A percentile compares a stretch with the other conserved stretches of the same genome.
These are phyloP conservation scores for Cryptus viduatorius DNA, from an alignment of 2,888 invertebrate genomes.

Conservation along the genomic window DNA sequence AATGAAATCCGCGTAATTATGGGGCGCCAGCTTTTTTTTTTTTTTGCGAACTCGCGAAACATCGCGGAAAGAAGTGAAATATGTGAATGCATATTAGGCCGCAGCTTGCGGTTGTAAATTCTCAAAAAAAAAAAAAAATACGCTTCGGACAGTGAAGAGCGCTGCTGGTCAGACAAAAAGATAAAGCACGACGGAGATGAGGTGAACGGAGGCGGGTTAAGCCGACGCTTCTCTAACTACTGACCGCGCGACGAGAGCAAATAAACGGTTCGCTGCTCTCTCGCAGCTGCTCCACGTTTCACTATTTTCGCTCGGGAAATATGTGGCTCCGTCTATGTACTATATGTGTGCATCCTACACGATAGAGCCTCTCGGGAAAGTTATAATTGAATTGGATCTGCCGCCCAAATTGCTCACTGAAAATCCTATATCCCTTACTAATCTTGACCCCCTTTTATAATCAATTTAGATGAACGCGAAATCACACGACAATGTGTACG, in stretches of 20 bases:
- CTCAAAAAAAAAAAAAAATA: neutral
- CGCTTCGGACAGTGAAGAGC: neutral
- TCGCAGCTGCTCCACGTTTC: slow-evolving; percentile 8
- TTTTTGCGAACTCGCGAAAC: neutral
- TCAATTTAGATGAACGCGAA: neutral
- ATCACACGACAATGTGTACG: neutral
- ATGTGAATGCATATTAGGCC: neutral
- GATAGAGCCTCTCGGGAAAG: neutral
- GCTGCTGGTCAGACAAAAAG: neutral
- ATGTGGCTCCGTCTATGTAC: neutral
- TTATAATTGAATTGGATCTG: neutral
- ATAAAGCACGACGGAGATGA: slow-evolving; percentile 11
- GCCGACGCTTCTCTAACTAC: slow-evolving; percentile 2
- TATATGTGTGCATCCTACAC: neutral
- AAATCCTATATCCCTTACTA: neutral
- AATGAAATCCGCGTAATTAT: neutral
- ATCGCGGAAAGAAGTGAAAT: neutral
- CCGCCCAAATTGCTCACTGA: neutral
- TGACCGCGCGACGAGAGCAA: neutral
- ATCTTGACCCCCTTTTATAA: neutral
- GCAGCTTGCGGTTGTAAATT: neutral
- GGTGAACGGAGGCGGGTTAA: neutral
- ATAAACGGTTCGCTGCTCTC: neutral
- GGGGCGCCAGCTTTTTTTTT: neutral
- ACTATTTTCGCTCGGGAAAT: neutral